Base-by-base conservation (phyloP, 1,140 invertebrate species). In the Caenorhabditis brenneri region DNA sequence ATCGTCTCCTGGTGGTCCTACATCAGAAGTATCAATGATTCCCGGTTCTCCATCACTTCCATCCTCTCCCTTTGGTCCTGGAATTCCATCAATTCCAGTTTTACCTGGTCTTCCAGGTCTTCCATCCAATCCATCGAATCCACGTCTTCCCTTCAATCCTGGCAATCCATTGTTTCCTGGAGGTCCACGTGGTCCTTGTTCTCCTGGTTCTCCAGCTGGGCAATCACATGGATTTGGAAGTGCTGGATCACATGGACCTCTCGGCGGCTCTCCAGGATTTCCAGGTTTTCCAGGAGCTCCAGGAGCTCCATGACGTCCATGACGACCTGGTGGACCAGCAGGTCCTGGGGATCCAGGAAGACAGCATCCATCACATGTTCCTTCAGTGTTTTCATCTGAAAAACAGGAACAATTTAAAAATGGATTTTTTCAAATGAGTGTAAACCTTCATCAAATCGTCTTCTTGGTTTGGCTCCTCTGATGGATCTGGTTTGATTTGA, bases 181-280 rank as follows among this genome's bases (percentile, higher is more conserved):
- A 10, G 84, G 42, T 58, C 85, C 85, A 49, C 81, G 80, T 24
- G 85, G 83, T 10, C 85, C 85, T n/a, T 53, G 83, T n/a, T 82
- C 31, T 81, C 85, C 85, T 15, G 79, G 80, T 31, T 86, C 55
- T 53, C 86, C 84, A 24, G 78, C 51, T 31, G 85, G 85, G 42
- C 85, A 86, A 29, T 81, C 69, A 39, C 85, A 86, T 22, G 83
- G 85, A 24, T 80, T 85, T 36, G 78, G 49, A 53, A 48, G 83
- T 9, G 65, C 39, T 48, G 85, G 83, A 42, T 78, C 85, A 74
- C 85, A 86, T 27, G 51, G 36, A 42, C 33, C 84, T 22, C 60
- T 42, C 7, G 82, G 51, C 16, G 58, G 69, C 36, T 58, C 10
- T 80, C 84, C 85, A 27, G 85, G 85, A 39, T 60, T 85, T 46